Percentiles rank a stretch among this genome's conserved stretches.
phyloP scores from a whole-genome alignment of 2,797 vertebrate genomes.

The Fringilla coelebs region DNA sequence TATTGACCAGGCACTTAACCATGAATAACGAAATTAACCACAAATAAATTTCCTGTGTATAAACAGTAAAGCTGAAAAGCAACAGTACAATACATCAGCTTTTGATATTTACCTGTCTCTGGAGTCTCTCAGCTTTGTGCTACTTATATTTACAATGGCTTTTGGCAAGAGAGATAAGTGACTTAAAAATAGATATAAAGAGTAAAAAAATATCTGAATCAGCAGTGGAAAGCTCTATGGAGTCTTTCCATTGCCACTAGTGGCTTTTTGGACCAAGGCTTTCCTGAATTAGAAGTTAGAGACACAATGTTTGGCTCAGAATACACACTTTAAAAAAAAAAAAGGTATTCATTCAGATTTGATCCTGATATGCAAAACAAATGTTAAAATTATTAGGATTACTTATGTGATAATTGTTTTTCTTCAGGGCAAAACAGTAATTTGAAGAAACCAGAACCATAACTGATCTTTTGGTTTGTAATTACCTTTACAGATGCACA shows the following conservation, averaged over 20 bases:
- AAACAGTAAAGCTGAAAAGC: not conserved
- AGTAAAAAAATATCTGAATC: not conserved
- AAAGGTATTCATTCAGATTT: not conserved
- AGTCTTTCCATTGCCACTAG: not conserved
- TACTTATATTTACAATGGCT: not conserved
- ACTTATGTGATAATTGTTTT: constrained; percentile 14
- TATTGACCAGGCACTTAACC: not conserved
- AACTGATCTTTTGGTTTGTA: constrained; percentile 50
- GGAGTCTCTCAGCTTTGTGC: not conserved
- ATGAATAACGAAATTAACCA: not conserved
- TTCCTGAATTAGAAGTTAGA: not conserved
- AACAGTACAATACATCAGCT: not conserved
- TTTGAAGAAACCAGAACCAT: constrained; percentile 33
- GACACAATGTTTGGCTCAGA: not conserved
- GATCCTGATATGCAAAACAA: constrained; percentile 17
- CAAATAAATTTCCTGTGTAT: not conserved
- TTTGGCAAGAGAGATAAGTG: not conserved
- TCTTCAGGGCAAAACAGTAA: constrained; percentile 35
- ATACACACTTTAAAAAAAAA: not conserved
- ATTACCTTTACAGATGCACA: constrained; percentile 44
- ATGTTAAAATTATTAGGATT: constrained; percentile 25
- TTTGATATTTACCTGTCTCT: not conserved
- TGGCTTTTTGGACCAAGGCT: not conserved
- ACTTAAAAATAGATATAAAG: not conserved
- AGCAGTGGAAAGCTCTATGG: not conserved